Evolutionary conservation across 2,888 invertebrate genomes (phyloP), one percentile per base, ranked within the genome.

Genomic region (Dolichopus griseipennis): DNA sequence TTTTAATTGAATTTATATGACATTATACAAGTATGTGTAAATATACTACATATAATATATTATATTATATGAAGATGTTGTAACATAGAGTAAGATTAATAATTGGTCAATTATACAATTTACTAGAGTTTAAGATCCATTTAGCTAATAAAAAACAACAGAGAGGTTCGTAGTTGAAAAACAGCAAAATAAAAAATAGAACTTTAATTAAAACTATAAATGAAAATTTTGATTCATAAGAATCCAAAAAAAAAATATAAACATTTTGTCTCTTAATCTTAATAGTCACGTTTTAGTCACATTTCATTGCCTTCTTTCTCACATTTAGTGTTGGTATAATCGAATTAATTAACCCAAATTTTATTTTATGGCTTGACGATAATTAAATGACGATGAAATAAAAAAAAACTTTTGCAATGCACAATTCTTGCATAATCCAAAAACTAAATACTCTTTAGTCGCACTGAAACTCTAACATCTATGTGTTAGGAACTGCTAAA

Each of bases 51-150:
- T 27, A 27, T 27, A n/a, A 27, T 27, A 27, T 27, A 27, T n/a
- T 27, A 27, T 27, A 27, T 27, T 27, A n/a, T n/a, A n/a, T n/a
- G n/a, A n/a, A n/a, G n/a, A n/a, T n/a, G n/a, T n/a, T n/a, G n/a
- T n/a, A n/a, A n/a, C n/a, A n/a, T n/a, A n/a, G n/a, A n/a, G 27
- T 27, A 27, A 27, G 27, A 5, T 2, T 27, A 27, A 15, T 52
- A 52, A 52, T 52, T 52, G 52, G 52, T 52, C 52, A 52, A 52
- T 52, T 52, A 52, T 52, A 52, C 52, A 52, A 52, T 52, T 52
- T 52, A 18, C 52, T 15, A 52, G 2, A 12, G 18, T 52, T 52
- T 52, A 52, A 52, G n/a, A 15, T 18, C 15, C 15, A 52, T 52
- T 52, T 52, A n/a, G 15, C 18, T n/a, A 52, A 52, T 52, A 52